phyloP scores from a whole-genome alignment of 2,888 invertebrate genomes.

The Sminthurinus aureus region DNA sequence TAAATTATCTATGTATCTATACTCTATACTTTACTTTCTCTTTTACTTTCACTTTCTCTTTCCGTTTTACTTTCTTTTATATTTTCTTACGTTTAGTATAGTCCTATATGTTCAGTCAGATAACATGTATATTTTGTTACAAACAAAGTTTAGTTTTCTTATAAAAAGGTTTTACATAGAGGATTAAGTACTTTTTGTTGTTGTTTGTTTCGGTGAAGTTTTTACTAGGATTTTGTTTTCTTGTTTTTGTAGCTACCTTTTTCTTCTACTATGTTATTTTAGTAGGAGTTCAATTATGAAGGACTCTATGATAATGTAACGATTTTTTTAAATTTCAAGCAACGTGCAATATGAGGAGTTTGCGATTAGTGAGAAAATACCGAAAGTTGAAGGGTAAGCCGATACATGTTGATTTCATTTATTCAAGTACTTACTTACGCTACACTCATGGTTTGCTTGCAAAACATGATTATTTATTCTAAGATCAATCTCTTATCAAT shows the following conservation, averaged over 20 bases:
- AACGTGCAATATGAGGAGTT: constrained; percentile 73
- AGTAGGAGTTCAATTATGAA: too few relatives aligned
- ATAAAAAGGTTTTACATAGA: background rate
- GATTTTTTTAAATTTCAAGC: constrained; percentile 63
- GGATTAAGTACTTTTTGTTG: background rate
- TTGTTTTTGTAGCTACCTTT: background rate
- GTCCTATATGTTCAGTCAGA: too few relatives aligned
- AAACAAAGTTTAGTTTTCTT: too few relatives aligned
- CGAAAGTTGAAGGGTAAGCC: constrained; percentile 57
- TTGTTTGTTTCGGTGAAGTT: background rate
- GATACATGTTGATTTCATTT: constrained; percentile 28
- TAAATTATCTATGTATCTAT: background rate
- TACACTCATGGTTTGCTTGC: too few relatives aligned
- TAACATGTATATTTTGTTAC: too few relatives aligned
- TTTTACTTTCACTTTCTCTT: constrained; percentile 8
- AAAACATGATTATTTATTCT: background rate
- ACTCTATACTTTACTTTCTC: background rate
- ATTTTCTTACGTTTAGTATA: too few relatives aligned
- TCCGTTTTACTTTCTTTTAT: background rate
- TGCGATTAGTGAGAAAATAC: constrained; percentile 66
- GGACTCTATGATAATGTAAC: background rate
- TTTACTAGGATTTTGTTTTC: background rate
- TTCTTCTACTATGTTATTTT: background rate
- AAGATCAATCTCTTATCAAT: background rate
- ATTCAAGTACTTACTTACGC: background rate